Percentiles rank a stretch among this genome's conserved stretches.
Conservation (phyloP, 2,888 invertebrate species). For the Drosophila barbarae region DNA sequence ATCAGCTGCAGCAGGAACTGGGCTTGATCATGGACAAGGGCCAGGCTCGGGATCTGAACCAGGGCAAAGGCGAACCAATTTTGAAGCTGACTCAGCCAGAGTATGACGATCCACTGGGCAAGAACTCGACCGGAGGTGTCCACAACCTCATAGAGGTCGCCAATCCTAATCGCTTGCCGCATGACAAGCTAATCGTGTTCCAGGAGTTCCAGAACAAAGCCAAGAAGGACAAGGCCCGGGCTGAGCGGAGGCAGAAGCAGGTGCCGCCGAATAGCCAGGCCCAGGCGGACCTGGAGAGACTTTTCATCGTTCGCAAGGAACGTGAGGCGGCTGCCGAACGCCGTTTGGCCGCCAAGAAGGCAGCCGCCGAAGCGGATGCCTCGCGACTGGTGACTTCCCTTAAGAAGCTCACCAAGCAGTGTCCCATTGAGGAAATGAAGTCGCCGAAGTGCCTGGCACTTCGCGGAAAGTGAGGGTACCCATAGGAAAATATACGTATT, state of each 20-base stretch:
- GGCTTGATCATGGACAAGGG: not conserved
- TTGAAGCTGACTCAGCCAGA: not conserved
- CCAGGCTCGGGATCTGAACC: not conserved
- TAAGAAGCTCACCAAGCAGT: slow-evolving; percentile 18
- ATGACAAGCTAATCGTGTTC: not conserved
- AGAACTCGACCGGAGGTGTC: slow-evolving; percentile 19
- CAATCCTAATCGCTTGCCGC: slow-evolving; percentile 49
- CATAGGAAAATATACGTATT: not conserved
- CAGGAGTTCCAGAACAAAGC: no score
- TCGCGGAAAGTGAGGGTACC: not conserved
- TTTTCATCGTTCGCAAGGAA: slow-evolving; percentile 45
- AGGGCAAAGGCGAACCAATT: not conserved
- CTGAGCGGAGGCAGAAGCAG: slow-evolving; percentile 3
- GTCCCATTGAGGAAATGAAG: not conserved
- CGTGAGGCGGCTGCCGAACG: slow-evolving; percentile 49
- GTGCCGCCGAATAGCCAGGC: slow-evolving; percentile 13
- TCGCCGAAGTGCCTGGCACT: not conserved
- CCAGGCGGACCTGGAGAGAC: slow-evolving; percentile 45
- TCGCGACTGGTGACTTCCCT: not conserved
- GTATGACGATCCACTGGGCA: not conserved
- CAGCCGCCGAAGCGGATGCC: not conserved
- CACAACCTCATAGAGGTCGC: slow-evolving; percentile 41
- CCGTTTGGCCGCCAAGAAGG: slow-evolving; percentile 44
- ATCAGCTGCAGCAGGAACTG: slow-evolving; percentile 38
- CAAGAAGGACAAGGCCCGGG: not conserved